These are phyloP conservation scores for Spodoptera exigua DNA, from an alignment of 2,888 invertebrate genomes.

Conservation along the genomic window DNA sequence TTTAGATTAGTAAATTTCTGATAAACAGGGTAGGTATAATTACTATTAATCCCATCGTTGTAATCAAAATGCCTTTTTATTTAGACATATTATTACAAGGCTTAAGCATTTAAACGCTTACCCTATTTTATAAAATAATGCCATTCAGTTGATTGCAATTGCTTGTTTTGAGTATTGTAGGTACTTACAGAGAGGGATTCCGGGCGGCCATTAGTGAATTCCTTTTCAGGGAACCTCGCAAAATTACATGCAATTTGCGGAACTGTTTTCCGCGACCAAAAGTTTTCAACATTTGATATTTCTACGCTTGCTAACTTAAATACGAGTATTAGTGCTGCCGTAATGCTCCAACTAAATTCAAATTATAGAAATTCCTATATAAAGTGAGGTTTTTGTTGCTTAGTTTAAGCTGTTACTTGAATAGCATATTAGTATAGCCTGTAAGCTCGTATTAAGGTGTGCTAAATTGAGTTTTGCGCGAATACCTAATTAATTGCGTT, in stretches of 20 bases:
- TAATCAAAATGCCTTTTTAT: conserved; percentile 4
- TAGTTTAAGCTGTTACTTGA: conserved; percentile 23
- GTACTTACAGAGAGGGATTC: conserved; percentile 68
- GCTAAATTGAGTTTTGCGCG: too few relatives aligned
- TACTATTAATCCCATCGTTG: too few relatives aligned
- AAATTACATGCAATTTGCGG: conserved; percentile 80
- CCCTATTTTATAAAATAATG: conserved; percentile 43
- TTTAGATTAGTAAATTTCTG: too few relatives aligned
- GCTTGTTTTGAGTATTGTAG: conserved; percentile 63
- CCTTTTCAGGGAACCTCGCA: conserved; percentile 72
- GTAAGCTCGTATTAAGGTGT: too few relatives aligned
- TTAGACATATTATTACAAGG: conserved; percentile 8
- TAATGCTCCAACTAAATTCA: conserved; percentile 33
- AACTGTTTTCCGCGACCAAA: conserved; percentile 72
- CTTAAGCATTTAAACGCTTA: conserved; percentile 15
- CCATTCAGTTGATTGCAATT: conserved; percentile 59
- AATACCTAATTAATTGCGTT: too few relatives aligned
- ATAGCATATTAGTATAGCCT: conserved; percentile 10
- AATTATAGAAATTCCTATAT: conserved; percentile 40
- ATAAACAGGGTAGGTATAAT: too few relatives aligned
- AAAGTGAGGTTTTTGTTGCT: conserved; percentile 23
- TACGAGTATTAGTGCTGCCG: conserved; percentile 44
- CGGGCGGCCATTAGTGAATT: conserved; percentile 75
- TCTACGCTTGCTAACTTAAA: conserved; percentile 61
- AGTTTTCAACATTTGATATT: conserved; percentile 77